Base-by-base conservation (phyloP, 2,113 vertebrate species). In the Gavia stellata region DNA sequence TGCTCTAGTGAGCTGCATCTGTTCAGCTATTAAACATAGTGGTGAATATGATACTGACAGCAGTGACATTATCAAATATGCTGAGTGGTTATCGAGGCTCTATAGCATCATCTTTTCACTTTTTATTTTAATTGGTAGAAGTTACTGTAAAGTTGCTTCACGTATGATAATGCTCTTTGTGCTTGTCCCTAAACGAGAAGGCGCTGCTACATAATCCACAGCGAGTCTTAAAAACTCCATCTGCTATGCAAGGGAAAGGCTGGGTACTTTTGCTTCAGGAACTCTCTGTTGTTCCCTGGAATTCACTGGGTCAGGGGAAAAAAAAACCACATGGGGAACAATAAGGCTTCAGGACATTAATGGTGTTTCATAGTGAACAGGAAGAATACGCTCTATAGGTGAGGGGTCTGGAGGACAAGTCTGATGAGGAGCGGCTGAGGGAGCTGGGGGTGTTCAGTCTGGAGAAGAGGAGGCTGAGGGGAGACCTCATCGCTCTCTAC, bases 1-100 rank as follows among this genome's bases (percentile, higher is more conserved):
- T 95, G 70, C 85, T 95, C 90, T 83, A 91, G 90, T 50, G 67
- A 96, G 77, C 62, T 95, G 90, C 96, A 98, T 97, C 96, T 98
- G 97, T 93, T 97, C 90, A 53, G 89, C 91, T 96, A 81, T 94
- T 97, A 97, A 97, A 92, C 84, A 81, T 79, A 49, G 31, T 78
- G 86, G 90, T 47, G 94, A 97, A 52, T 78, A 68, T 71, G 79
- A 95, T 90, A 89, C 72, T 23, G 2, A 91, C 79, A 96, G 93
- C 73, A 72, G 47, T 36, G 79, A 50, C 82, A 93, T 95, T 97
- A 94, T 92, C 95, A 97, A 93, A 95, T 81, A 96, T 95, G 84
- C 90, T 90, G 85, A 97, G 50, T 72, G 63, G 13, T 90, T 97
- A 84, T 90, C 93, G 88, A 92, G 78, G 47, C 17, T 70, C 59